phyloP scores from a whole-genome alignment of 2,113 vertebrate species.

The Phoenicopterus ruber region DNA sequence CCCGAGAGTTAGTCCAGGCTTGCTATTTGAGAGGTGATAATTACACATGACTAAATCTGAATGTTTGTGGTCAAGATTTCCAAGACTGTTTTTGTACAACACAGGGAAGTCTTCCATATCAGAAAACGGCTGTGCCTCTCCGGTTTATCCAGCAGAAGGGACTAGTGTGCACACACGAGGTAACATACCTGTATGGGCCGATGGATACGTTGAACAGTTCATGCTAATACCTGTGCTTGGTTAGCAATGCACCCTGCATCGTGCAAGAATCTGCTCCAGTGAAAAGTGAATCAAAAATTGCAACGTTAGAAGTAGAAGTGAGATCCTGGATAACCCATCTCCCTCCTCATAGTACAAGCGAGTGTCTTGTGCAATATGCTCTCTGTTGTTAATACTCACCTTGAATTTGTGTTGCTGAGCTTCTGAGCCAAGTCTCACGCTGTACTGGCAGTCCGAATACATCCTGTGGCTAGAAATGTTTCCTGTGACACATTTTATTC shows the following conservation, averaged over 20 bases:
- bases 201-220: background rate
- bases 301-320: background rate
- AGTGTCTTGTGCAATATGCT: background rate
- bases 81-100: background rate
- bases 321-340: background rate
- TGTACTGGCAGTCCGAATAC: background rate
- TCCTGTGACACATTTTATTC: background rate
- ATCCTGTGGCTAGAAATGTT: background rate
- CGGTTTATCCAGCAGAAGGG: background rate
- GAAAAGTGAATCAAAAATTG: background rate
- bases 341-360: background rate
- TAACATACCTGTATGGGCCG: rapidly evolving
- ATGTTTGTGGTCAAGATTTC: background rate
- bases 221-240: background rate
- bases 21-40: background rate
- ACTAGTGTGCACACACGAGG: rapidly evolving
- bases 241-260: background rate
- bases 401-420: background rate
- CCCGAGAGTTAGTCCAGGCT: background rate
- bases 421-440: background rate
- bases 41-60: rapidly evolving
- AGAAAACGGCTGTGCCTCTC: background rate
- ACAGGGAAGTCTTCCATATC: rapidly evolving
- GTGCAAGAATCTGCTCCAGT: background rate
- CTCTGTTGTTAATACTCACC: background rate